These are phyloP conservation scores for Dimorphilus gyrociliatus DNA, from an alignment of 2,888 invertebrate genomes.

Conservation along the genomic window DNA sequence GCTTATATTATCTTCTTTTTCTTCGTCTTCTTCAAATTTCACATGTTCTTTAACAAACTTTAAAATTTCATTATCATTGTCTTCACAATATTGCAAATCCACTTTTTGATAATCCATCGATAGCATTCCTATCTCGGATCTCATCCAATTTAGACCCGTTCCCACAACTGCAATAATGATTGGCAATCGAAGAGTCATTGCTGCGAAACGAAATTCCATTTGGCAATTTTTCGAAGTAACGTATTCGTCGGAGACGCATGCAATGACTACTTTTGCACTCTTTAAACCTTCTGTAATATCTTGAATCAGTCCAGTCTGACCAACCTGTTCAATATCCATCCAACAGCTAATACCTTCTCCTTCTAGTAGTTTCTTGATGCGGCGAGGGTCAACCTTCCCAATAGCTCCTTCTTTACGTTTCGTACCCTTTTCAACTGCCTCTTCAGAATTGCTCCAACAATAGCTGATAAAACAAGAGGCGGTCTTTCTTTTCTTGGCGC, in stretches of 20 bases:
- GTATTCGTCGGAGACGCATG: slow-evolving; percentile 31
- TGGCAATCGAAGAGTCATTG: slow-evolving; percentile 6
- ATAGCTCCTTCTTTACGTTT: slow-evolving; percentile 17
- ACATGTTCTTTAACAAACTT: no score
- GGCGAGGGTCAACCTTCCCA: slow-evolving; percentile 29
- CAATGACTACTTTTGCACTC: slow-evolving; percentile 25
- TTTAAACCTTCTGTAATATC: slow-evolving; percentile 31
- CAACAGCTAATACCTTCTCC: slow-evolving; percentile 25
- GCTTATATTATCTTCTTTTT: no score
- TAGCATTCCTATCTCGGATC: slow-evolving; percentile 18
- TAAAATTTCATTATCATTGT: no score
- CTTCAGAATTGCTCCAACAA: slow-evolving; percentile 31
- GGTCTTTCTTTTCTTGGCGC: no score
- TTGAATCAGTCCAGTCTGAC: slow-evolving; percentile 29
- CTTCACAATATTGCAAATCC: no score
- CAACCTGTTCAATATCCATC: slow-evolving; percentile 28
- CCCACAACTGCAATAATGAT: slow-evolving; percentile 6
- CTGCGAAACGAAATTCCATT: slow-evolving; percentile 12
- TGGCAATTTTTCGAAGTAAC: slow-evolving; percentile 10
- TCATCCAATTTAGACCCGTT: slow-evolving; percentile 6
- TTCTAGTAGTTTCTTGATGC: slow-evolving; percentile 22
- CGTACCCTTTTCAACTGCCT: slow-evolving; percentile 20
- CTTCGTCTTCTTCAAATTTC: no score
- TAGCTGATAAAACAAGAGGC: slow-evolving; percentile 28
- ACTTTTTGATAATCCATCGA: slow-evolving; percentile 24